Conservation (phyloP, 2,888 invertebrate species). For the Keiferia lycopersicella region DNA sequence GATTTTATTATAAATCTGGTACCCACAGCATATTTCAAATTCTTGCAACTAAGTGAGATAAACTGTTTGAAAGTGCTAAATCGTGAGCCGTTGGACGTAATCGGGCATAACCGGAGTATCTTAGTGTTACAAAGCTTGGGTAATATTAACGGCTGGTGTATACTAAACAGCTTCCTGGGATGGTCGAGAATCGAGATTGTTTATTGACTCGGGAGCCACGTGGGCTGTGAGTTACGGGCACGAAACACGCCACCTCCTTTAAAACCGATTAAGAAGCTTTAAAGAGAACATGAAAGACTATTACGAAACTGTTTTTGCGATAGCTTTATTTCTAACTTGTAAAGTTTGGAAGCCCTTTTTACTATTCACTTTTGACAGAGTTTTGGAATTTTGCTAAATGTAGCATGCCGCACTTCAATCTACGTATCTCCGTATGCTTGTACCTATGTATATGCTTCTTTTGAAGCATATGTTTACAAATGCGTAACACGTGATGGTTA, state of each 20-base stretch:
- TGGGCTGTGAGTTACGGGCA: conserved; percentile 23
- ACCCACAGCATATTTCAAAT: conserved; percentile 25
- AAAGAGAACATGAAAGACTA: background rate
- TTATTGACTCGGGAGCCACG: conserved; percentile 26
- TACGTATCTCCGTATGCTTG: too few relatives aligned
- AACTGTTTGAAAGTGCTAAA: conserved; percentile 29
- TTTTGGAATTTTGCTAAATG: background rate
- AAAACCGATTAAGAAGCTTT: background rate
- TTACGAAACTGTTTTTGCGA: background rate
- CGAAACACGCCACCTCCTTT: conserved; percentile 13
- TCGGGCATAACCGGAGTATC: conserved; percentile 18
- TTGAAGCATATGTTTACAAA: background rate
- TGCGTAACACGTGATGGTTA: background rate
- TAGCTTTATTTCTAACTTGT: background rate
- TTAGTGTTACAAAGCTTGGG: conserved; percentile 12
- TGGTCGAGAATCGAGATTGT: conserved; percentile 24
- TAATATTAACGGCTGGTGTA: conserved; percentile 10
- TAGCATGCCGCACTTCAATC: too few relatives aligned
- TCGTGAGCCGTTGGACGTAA: conserved; percentile 25
- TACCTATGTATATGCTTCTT: too few relatives aligned
- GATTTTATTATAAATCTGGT: conserved; percentile 26
- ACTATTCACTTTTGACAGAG: background rate
- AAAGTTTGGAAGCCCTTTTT: background rate
- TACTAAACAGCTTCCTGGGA: conserved; percentile 23
- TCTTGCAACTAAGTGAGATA: conserved; percentile 21